These are phyloP conservation scores for Pipistrellus pipistrellus DNA, from an alignment of 2,797 vertebrate species.

Conservation along the genomic window DNA sequence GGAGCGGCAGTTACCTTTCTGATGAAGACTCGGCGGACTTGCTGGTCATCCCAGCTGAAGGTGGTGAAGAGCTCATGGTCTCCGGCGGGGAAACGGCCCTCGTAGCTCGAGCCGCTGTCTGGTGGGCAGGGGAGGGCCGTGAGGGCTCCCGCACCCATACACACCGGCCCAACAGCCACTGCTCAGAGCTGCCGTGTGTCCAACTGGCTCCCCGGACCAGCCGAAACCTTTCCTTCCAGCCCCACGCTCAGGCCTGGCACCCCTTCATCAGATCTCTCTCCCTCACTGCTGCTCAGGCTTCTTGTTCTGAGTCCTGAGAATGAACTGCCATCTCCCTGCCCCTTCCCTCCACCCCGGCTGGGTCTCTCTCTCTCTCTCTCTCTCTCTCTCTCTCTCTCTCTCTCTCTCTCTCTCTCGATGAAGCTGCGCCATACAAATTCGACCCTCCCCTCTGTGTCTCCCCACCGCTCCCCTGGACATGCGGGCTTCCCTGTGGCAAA, in stretches of 20 bases:
- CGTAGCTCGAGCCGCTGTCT: slow-evolving; percentile 91
- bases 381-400: no score
- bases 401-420: not conserved
- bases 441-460: not conserved
- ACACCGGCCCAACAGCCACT: fast-evolving
- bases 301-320: not conserved
- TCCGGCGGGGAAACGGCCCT: slow-evolving; percentile 85
- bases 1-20: slow-evolving; percentile 92
- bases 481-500: slow-evolving; percentile 2
- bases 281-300: not conserved
- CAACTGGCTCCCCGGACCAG: not conserved
- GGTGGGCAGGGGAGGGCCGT: slow-evolving; percentile 46
- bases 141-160: not conserved
- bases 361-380: not conserved
- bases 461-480: not conserved
- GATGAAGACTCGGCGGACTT: slow-evolving; percentile 94
- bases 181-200: not conserved
- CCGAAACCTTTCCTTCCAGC: not conserved
- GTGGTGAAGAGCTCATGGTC: slow-evolving; percentile 94
- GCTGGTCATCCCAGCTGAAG: slow-evolving; percentile 94
- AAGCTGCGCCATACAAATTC: not conserved
- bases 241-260: not conserved
- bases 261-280: not conserved
- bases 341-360: not conserved
- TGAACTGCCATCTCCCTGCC: not conserved